These are phyloP conservation scores for Sebastes goodei DNA, from an alignment of 2,797 vertebrate species.

Conservation along the genomic window DNA sequence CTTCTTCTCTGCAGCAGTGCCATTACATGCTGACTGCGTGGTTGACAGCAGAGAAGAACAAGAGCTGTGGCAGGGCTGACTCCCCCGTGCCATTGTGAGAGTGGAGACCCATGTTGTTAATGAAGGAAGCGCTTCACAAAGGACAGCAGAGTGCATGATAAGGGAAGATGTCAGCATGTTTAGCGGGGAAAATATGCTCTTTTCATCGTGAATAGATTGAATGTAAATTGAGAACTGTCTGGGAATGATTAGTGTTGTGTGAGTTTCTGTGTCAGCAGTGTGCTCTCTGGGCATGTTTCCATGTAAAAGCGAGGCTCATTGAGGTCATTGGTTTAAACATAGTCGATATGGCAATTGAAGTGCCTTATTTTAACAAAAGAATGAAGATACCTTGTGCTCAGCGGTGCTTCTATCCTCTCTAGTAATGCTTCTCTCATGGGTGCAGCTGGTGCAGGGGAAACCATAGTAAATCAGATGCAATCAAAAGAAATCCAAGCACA, in stretches of 20 bases:
- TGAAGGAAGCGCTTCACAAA: conserved; percentile 36
- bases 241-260: conserved; percentile 2
- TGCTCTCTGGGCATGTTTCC: neutral
- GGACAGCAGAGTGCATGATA: conserved; percentile 33
- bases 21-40: conserved; percentile 35
- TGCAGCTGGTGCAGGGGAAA: no score
- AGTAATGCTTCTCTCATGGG: no score
- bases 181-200: conserved; percentile 5
- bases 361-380: neutral
- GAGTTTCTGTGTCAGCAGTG: neutral
- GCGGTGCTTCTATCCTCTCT: no score
- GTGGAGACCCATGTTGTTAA: conserved; percentile 42
- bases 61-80: conserved; percentile 11
- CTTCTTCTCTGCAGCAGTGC: conserved; percentile 22
- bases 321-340: neutral
- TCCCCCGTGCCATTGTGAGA: conserved; percentile 47
- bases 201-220: conserved; percentile 19
- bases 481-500: no score
- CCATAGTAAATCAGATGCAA: no score
- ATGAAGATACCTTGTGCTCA: no score
- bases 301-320: neutral
- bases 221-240: conserved; percentile 5
- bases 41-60: conserved; percentile 19
- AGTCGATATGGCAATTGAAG: neutral
- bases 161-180: conserved; percentile 47